Conservation (phyloP, 2,888 invertebrate species). For the Cosmorhoe ocellata region DNA sequence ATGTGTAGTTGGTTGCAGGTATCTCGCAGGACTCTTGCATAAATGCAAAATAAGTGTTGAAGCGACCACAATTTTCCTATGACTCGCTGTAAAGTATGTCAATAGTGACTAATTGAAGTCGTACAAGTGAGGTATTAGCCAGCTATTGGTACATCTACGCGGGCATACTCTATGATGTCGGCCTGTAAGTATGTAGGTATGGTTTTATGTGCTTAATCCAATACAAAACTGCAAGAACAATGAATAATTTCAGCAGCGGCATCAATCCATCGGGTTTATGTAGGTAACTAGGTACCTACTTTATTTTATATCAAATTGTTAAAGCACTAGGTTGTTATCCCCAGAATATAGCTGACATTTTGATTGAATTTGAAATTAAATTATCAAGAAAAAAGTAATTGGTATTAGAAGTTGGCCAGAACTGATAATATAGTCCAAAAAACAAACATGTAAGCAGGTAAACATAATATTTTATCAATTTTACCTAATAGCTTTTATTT, state of each 20-base stretch:
- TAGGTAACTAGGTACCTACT: too few relatives aligned
- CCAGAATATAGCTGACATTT: too few relatives aligned
- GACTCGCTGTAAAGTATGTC: slow-evolving; percentile 60
- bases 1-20: not conserved
- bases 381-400: too few relatives aligned
- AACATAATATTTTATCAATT: not conserved
- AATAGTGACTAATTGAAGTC: slow-evolving; percentile 73
- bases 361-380: too few relatives aligned
- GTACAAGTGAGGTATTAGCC: slow-evolving; percentile 60
- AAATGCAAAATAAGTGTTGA: slow-evolving; percentile 33
- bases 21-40: slow-evolving; percentile 7
- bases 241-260: slow-evolving; percentile 19
- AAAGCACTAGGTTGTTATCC: too few relatives aligned
- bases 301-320: not conserved
- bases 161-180: slow-evolving; percentile 31
- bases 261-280: not conserved
- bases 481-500: not conserved
- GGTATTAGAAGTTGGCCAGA: too few relatives aligned
- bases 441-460: too few relatives aligned
- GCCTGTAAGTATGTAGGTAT: slow-evolving; percentile 29
- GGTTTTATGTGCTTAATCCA: slow-evolving; percentile 55
- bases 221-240: slow-evolving; percentile 40
- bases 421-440: too few relatives aligned
- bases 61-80: slow-evolving; percentile 40
- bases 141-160: slow-evolving; percentile 42